Percentiles rank a stretch among this genome's conserved stretches.
These are phyloP conservation scores for Calameuta idolon DNA, from an alignment of 2,888 invertebrate genomes.

Conservation along the genomic window DNA sequence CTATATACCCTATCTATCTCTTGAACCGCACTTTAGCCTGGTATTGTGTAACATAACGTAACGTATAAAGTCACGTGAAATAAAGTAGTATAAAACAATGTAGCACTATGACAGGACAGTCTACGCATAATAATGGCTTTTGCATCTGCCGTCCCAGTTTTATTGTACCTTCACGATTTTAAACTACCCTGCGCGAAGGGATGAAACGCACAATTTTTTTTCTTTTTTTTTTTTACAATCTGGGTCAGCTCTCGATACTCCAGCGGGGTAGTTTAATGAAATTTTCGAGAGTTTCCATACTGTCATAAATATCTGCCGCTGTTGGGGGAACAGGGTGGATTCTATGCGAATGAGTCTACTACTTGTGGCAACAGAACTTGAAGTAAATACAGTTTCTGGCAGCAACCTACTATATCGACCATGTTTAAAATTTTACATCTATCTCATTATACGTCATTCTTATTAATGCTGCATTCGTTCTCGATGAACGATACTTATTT, in stretches of 20 bases:
- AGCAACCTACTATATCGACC: neutral
- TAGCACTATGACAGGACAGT: neutral
- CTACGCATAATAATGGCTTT: neutral
- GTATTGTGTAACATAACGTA: neutral
- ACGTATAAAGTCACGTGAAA: neutral
- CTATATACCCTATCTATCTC: neutral
- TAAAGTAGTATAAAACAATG: neutral
- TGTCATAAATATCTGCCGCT: slow-evolving; percentile 38
- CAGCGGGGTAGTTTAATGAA: slow-evolving; percentile 47
- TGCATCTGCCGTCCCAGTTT: neutral
- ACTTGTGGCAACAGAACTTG: neutral
- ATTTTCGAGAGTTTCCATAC: slow-evolving; percentile 47
- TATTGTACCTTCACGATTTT: neutral
- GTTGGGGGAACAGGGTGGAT: neutral
- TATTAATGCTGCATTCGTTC: neutral
- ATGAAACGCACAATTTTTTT: neutral
- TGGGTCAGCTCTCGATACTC: slow-evolving; percentile 14
- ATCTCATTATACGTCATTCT: neutral
- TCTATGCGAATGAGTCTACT: neutral
- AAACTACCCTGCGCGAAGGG: neutral
- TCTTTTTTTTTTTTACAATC: neutral
- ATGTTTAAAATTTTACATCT: neutral
- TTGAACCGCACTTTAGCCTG: neutral
- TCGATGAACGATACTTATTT: neutral
- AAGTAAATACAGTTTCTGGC: neutral